A percentile compares a stretch with the other conserved stretches of the same genome.
Conservation (phyloP, 2,888 invertebrate genomes). For the Agrochola lota region DNA sequence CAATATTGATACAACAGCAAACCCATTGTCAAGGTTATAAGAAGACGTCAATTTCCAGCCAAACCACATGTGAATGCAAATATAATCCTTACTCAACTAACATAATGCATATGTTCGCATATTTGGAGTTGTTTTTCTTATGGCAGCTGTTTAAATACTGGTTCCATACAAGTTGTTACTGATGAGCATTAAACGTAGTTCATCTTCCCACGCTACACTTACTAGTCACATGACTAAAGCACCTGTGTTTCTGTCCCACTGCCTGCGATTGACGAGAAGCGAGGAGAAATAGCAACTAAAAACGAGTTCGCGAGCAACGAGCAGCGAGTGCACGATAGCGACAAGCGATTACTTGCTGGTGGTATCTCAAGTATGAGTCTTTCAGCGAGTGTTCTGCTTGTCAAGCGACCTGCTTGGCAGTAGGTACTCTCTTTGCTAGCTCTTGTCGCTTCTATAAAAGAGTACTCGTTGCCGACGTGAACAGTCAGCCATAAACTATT, state of each 20-base stretch:
- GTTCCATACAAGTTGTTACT: constrained; percentile 13
- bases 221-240: constrained; percentile 8
- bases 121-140: background rate
- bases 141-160: constrained; percentile 45
- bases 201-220: constrained; percentile 32
- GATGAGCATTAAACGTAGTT: constrained; percentile 14
- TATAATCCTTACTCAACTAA: background rate
- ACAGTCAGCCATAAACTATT: too few species aligned
- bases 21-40: constrained; percentile 32
- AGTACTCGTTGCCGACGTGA: background rate
- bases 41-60: constrained; percentile 13
- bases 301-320: background rate
- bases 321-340: background rate
- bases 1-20: background rate
- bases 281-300: background rate
- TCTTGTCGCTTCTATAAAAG: background rate
- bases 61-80: constrained; percentile 19
- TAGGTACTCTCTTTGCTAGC: background rate
- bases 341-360: background rate
- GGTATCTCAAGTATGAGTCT: background rate
- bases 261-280: background rate
- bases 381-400: background rate
- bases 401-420: background rate
- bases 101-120: constrained; percentile 29
- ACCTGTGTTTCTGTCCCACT: background rate